Evolutionary conservation across 1,140 invertebrate genomes (phyloP).

Genomic region (Zaprionus camerounensis): DNA sequence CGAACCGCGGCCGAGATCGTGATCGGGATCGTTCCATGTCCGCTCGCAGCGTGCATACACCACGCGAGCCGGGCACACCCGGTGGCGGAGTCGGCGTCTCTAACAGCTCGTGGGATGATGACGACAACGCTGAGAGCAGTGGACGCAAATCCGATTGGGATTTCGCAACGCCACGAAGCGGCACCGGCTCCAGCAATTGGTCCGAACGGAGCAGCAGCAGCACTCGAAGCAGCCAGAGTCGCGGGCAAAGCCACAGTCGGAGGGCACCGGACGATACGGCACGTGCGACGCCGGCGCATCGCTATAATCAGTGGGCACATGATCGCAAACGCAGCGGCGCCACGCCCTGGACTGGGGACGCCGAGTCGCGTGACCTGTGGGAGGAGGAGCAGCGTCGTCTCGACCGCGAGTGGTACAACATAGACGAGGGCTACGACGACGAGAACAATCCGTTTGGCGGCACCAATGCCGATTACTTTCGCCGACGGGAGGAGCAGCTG

Average conservation of each 20-base stretch:
- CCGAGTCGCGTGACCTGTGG: slow-evolving; percentile 92
- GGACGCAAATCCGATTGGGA: slow-evolving; percentile 94
- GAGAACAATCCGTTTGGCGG: slow-evolving; percentile 96
- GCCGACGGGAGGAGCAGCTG: slow-evolving; percentile 95
- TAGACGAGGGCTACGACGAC: slow-evolving; percentile 97
- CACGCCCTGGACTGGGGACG: slow-evolving; percentile 86
- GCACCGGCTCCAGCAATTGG: slow-evolving; percentile 55
- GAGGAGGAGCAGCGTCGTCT: slow-evolving; percentile 96
- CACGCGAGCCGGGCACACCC: slow-evolving; percentile 92
- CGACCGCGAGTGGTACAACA: slow-evolving; percentile 98
- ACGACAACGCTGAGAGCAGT: slow-evolving; percentile 88
- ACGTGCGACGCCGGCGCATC: slow-evolving; percentile 93
- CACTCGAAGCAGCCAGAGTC: slow-evolving; percentile 42
- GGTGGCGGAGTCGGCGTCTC: slow-evolving; percentile 45
- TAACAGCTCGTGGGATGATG: slow-evolving; percentile 91
- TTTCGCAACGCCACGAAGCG: slow-evolving; percentile 93
- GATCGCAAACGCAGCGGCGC: slow-evolving; percentile 87
- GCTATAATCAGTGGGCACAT: slow-evolving; percentile 89
- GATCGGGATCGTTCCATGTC: slow-evolving; percentile 76
- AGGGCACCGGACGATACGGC: slow-evolving; percentile 88
- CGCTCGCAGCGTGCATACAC: slow-evolving; percentile 88
- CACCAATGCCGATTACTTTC: slow-evolving; percentile 94
- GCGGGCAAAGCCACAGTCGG: slow-evolving; percentile 25
- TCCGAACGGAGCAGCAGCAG: slow-evolving; percentile 62
- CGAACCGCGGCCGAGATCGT: slow-evolving; percentile 48